phyloP scores from a whole-genome alignment of 2,113 vertebrate species.

The Mesitornis unicolor region DNA sequence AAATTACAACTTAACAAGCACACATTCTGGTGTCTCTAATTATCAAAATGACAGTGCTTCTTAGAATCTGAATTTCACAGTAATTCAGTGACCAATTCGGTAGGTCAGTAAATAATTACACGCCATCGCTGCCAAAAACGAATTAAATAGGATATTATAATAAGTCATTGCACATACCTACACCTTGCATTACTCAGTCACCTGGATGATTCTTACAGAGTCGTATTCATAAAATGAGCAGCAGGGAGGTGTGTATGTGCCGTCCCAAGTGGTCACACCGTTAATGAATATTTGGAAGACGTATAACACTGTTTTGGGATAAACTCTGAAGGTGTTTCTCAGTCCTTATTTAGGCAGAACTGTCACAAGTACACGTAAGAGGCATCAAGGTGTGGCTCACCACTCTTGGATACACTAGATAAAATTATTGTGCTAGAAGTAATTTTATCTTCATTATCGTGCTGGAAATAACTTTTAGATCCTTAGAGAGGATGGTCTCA shows the following conservation, averaged over 20 bases:
- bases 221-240: background rate
- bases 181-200: background rate
- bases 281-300: background rate
- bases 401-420: background rate
- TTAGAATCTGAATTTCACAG: conserved; percentile 33
- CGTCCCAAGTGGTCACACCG: background rate
- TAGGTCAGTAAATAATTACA: conserved; percentile 28
- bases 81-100: background rate
- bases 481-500: background rate
- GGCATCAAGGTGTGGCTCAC: background rate
- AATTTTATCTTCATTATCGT: background rate
- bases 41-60: conserved; percentile 32
- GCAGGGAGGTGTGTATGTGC: background rate
- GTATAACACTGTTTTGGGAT: background rate
- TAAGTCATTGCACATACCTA: background rate
- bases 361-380: background rate
- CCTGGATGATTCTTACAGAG: background rate
- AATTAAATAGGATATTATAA: background rate
- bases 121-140: background rate
- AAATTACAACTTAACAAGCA: conserved; percentile 66
- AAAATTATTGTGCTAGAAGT: background rate
- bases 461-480: background rate
- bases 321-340: background rate
- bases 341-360: background rate
- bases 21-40: conserved; percentile 39